A percentile compares a stretch with the other conserved stretches of the same genome.
These are phyloP conservation scores for Prietella phreatophila DNA, from an alignment of 2,113 vertebrate genomes.

Conservation along the genomic window DNA sequence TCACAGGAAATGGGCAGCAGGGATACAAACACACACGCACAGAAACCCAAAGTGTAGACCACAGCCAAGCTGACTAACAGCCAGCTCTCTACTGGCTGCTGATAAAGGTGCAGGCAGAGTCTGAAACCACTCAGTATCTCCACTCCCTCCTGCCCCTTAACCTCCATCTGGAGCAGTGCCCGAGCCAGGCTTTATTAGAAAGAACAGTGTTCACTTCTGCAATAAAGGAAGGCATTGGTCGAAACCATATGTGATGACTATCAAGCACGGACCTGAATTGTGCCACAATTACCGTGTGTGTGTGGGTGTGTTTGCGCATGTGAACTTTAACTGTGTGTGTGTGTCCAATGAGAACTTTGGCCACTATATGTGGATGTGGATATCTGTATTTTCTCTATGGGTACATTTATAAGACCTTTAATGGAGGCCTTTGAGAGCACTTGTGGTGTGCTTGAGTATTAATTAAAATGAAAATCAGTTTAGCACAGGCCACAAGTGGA, in stretches of 20 bases:
- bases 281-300: conserved; percentile 45
- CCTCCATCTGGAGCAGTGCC: conserved; percentile 71
- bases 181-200: conserved; percentile 76
- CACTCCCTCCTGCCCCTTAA: conserved; percentile 57
- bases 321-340: conserved; percentile 36
- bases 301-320: conserved; percentile 41
- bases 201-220: conserved; percentile 59
- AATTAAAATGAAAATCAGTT: conserved; percentile 89
- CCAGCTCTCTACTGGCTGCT: conserved; percentile 67
- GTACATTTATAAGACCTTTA: conserved; percentile 73
- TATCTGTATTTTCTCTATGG: conserved; percentile 45
- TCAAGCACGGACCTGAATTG: conserved; percentile 47
- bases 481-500: conserved; percentile 80
- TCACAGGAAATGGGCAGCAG: conserved; percentile 78
- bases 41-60: conserved; percentile 74
- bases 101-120: conserved; percentile 66
- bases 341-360: conserved; percentile 43
- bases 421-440: conserved; percentile 78
- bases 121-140: conserved; percentile 76
- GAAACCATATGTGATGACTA: conserved; percentile 68
- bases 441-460: conserved; percentile 83
- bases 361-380: conserved; percentile 42
- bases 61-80: conserved; percentile 75
- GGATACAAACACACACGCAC: conserved; percentile 38
- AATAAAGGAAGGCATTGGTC: conserved; percentile 68